Evolutionary conservation across 2,797 vertebrate genomes (phyloP).

Genomic region (Channa striata): DNA sequence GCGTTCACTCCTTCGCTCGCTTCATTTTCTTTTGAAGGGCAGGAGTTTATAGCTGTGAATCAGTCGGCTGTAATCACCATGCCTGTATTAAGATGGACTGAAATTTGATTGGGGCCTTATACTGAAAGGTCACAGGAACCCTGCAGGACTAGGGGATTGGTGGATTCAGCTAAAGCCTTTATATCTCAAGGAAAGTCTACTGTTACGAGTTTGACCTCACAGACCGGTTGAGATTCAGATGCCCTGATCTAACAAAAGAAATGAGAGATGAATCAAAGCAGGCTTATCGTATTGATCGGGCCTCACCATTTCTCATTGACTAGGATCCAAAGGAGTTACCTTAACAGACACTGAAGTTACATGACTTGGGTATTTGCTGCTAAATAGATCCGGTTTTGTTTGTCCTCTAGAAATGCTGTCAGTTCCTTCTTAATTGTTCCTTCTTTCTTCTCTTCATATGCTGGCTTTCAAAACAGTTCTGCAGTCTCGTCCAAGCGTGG

Average conservation of each 20-base stretch:
- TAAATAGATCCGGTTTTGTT: neutral
- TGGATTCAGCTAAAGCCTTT: constrained; percentile 47
- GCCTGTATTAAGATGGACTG: constrained; percentile 43
- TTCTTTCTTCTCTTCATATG: neutral
- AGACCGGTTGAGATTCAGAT: constrained; percentile 26
- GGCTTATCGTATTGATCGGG: neutral
- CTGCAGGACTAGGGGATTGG: constrained; percentile 23
- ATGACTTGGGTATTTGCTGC: neutral
- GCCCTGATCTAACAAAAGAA: neutral
- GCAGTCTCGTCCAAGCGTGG: neutral
- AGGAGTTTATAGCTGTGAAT: constrained; percentile 35
- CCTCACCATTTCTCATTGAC: constrained; percentile 1
- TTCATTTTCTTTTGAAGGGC: constrained; percentile 51
- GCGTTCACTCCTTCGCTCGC: constrained; percentile 13
- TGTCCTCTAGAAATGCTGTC: neutral
- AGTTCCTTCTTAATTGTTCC: neutral
- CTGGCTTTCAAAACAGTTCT: constrained; percentile 1
- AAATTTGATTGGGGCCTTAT: constrained; percentile 57
- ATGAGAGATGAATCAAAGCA: neutral
- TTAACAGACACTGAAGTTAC: neutral
- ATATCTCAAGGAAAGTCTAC: constrained; percentile 29
- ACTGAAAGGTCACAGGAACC: constrained; percentile 64
- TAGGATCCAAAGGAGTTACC: neutral
- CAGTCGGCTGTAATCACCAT: constrained; percentile 36
- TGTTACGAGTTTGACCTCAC: constrained; percentile 48